These are phyloP conservation scores for Tiphia femorata DNA, from an alignment of 2,888 invertebrate species.

Conservation along the genomic window DNA sequence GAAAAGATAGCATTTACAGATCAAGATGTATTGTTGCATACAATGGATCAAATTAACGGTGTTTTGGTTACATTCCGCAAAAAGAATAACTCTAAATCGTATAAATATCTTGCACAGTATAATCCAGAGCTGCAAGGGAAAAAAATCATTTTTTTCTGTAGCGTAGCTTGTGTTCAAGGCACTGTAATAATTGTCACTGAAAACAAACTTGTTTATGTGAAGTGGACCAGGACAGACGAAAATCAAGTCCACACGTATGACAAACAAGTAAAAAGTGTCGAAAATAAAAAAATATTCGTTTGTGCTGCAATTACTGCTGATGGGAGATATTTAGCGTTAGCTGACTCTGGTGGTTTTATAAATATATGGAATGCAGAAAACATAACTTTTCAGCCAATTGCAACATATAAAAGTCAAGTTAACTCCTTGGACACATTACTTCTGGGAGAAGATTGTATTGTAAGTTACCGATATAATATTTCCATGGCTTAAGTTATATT, in stretches of 20 bases:
- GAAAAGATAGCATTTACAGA: slow-evolving; percentile 38
- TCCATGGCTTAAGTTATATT: background rate
- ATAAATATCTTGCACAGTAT: slow-evolving; percentile 49
- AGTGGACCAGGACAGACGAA: slow-evolving; percentile 41
- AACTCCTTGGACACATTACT: slow-evolving; percentile 60
- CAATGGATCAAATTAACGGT: slow-evolving; percentile 54
- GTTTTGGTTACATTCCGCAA: slow-evolving; percentile 45
- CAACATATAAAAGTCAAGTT: slow-evolving; percentile 56
- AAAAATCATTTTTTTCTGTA: slow-evolving; percentile 53
- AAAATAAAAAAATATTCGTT: slow-evolving; percentile 49
- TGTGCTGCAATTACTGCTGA: slow-evolving; percentile 68
- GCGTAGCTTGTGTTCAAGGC: slow-evolving; percentile 43
- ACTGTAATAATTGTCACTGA: slow-evolving; percentile 60
- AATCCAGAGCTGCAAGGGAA: slow-evolving; percentile 45
- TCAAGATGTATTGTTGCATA: slow-evolving; percentile 45
- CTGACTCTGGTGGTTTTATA: slow-evolving; percentile 66
- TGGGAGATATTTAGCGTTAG: slow-evolving; percentile 67
- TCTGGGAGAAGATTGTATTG: slow-evolving; percentile 58
- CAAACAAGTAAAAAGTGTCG: slow-evolving; percentile 43
- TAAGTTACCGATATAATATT: background rate
- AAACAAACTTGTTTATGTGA: slow-evolving; percentile 49
- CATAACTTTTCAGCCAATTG: slow-evolving; percentile 45
- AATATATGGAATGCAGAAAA: slow-evolving; percentile 64
- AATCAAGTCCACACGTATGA: slow-evolving; percentile 49
- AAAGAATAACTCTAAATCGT: slow-evolving; percentile 24